Conservation (phyloP, 2,797 vertebrate genomes). For the Choloepus didactylus region DNA sequence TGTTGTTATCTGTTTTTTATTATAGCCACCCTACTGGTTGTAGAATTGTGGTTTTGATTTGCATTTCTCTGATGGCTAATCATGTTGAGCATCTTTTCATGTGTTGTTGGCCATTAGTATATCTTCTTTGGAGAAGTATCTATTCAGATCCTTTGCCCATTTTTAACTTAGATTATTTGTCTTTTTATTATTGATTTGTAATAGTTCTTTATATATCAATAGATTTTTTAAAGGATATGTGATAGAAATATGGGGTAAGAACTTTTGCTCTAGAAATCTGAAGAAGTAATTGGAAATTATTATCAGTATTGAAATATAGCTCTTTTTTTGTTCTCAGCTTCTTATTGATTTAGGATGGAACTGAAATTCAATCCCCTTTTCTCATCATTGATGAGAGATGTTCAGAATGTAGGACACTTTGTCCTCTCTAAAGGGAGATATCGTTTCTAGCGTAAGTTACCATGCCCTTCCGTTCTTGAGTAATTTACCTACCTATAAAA, state of each 20-base stretch:
- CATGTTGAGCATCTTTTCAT: conserved; percentile 13
- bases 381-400: background rate
- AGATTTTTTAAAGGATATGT: background rate
- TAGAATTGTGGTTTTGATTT: conserved; percentile 32
- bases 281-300: conserved; percentile 11
- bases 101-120: background rate
- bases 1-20: conserved; percentile 6
- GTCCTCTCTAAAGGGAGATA: conserved; percentile 15
- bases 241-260: background rate
- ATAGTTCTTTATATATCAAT: conserved; percentile 49
- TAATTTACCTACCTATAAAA: conserved; percentile 39
- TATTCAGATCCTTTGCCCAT: background rate
- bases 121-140: conserved; percentile 25
- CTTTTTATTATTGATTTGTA: background rate
- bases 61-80: background rate
- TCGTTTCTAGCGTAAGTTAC: background rate
- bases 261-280: conserved; percentile 35
- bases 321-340: conserved; percentile 22
- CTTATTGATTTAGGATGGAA: background rate
- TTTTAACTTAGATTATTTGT: conserved; percentile 3
- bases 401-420: background rate
- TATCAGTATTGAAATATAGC: background rate
- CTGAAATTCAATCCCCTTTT: conserved; percentile 19
- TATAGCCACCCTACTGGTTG: background rate
- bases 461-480: background rate